Percentiles rank a stretch among this genome's conserved stretches.
These are phyloP conservation scores for Sterrhoptilus dennistouni DNA, from an alignment of 2,113 vertebrate species.

Conservation along the genomic window DNA sequence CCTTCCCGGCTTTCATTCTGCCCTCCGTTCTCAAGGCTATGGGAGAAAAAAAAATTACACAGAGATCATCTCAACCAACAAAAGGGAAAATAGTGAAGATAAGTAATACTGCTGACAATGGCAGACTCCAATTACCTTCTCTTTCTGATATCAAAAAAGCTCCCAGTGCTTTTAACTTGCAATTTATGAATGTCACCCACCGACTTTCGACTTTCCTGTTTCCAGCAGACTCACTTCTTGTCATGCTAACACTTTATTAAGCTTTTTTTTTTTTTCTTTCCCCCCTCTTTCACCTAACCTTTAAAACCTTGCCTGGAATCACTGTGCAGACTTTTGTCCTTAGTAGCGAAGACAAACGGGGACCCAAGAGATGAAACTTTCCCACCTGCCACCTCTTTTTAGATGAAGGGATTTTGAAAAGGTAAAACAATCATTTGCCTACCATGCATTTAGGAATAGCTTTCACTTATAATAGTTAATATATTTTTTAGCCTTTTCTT, in stretches of 20 bases:
- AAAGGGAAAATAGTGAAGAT: neutral
- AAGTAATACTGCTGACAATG: constrained; percentile 4
- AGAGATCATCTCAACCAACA: constrained; percentile 16
- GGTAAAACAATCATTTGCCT: neutral
- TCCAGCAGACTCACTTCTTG: neutral
- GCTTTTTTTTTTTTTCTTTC: neutral
- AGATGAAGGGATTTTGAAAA: neutral
- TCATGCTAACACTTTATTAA: constrained; percentile 43
- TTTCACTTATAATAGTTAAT: neutral
- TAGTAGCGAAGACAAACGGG: neutral
- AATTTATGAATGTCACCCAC: neutral
- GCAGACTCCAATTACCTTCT: constrained; percentile 31
- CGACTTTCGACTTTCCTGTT: constrained; percentile 13
- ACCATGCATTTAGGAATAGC: neutral
- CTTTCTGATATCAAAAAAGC: neutral
- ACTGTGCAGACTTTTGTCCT: neutral
- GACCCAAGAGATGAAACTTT: neutral
- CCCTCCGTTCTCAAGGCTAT: neutral
- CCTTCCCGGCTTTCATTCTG: neutral
- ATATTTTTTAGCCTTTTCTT: neutral
- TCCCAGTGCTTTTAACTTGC: constrained; percentile 35
- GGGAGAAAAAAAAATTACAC: neutral
- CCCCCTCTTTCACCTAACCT: neutral
- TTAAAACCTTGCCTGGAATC: neutral
- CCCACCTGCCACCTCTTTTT: neutral